These are phyloP conservation scores for Otolemur garnettii DNA, from an alignment of 2,113 vertebrate species.

Conservation along the genomic window DNA sequence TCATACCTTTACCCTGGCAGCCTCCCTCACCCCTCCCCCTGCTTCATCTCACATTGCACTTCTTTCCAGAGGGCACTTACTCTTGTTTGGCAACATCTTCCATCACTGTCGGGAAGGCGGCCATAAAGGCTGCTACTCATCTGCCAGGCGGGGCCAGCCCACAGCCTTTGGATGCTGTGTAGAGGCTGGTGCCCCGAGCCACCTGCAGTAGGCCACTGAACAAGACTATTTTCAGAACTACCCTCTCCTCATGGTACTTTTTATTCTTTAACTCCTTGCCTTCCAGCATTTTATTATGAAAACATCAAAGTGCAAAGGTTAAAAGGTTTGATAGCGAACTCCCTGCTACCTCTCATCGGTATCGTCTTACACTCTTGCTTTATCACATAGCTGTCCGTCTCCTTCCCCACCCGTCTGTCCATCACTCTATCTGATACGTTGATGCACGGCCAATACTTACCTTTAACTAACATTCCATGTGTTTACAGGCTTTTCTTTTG, in stretches of 20 bases:
- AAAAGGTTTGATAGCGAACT: neutral
- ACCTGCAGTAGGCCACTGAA: neutral
- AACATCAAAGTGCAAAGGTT: neutral
- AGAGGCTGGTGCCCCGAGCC: neutral
- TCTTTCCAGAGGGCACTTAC: neutral
- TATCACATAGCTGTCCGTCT: neutral
- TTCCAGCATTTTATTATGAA: neutral
- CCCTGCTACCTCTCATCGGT: too few species aligned
- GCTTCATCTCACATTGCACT: neutral
- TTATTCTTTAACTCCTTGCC: neutral
- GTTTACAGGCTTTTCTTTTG: slow-evolving; percentile 1
- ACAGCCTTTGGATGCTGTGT: neutral
- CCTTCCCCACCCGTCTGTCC: neutral
- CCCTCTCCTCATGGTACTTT: neutral
- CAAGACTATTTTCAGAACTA: neutral
- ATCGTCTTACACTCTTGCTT: neutral
- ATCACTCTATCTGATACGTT: neutral
- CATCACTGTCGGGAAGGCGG: neutral
- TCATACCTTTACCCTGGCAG: neutral
- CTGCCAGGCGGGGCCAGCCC: neutral
- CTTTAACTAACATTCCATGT: neutral
- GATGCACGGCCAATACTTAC: neutral
- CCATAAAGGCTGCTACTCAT: accelerated
- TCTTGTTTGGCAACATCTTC: neutral
- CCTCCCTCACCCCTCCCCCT: accelerated